Base-by-base conservation (phyloP, 2,888 invertebrate species). In the Saturnia japonica region DNA sequence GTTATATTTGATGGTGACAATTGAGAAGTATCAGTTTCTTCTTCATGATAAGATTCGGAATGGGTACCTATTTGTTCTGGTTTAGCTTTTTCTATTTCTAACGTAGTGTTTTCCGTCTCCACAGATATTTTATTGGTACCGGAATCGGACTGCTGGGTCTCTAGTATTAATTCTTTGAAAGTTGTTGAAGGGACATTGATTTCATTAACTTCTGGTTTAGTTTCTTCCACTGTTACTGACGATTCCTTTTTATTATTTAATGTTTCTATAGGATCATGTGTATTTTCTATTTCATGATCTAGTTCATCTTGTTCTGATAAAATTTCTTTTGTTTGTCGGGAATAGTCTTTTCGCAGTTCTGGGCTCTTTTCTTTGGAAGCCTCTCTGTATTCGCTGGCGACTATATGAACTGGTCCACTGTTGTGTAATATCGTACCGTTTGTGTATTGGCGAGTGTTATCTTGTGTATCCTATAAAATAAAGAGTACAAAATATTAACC, bases 381-480 rank as follows among this genome's bases (percentile, higher is more conserved):
- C 72, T 91, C 90, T 43, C 80, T 81, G 74, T 91, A 91, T 79
- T 93, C 93, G 74, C 88, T 91, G 71, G 90, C 85, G 72, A 91
- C 88, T 72, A 91, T 93, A 73, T 90, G 91, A 68, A 92, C 90
- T 60, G 92, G 91, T 51, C 91, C 90, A 75, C 85, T 88, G 73
- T 89, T 89, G 72, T 88, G 87, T 57, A 90, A 76, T 40, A 94
- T 83, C 72, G 90, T 91, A 62, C 94, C 94, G 74, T 94, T 94
- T 8, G 93, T 92, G 77, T 91, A 91, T 0, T 93, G 90, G 77
- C 91, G 93, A 85, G 91, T 80, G 70, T 85, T 90, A 86, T 91
- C 93, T 88, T 88, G 90, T 82, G 84, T 83, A 78, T 93, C 93
- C 93, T 93, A 85, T 22, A 77, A 78, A 64, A 25, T 11, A 67